Evolutionary conservation across 2,888 invertebrate species (phyloP).

Genomic region (Neocrepidodera transversa): DNA sequence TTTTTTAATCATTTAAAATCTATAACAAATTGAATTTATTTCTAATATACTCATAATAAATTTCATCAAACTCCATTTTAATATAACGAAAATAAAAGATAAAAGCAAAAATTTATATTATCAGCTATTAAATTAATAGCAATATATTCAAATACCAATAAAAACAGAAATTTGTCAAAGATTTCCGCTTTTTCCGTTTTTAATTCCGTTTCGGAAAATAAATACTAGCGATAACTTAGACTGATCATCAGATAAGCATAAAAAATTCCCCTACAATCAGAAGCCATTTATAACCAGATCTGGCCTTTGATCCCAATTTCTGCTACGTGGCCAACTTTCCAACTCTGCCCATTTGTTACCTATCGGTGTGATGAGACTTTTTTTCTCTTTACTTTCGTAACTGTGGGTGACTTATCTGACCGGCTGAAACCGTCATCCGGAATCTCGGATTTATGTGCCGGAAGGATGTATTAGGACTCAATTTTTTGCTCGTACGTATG

Average conservation of each 20-base stretch:
- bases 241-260: constrained; percentile 11
- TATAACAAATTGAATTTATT: no score
- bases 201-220: background rate
- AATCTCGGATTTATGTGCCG: constrained; percentile 34
- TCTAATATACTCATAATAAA: no score
- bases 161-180: no score
- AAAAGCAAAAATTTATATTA: no score
- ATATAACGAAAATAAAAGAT: no score
- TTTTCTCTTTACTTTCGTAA: constrained; percentile 21
- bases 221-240: constrained; percentile 1
- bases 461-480: constrained; percentile 17
- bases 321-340: constrained; percentile 29
- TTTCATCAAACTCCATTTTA: no score
- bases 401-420: constrained; percentile 31
- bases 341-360: constrained; percentile 35
- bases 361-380: constrained; percentile 19
- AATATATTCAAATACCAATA: no score
- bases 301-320: constrained; percentile 31
- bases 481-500: constrained; percentile 18
- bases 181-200: no score
- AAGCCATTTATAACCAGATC: constrained; percentile 36
- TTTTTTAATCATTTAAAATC: no score
- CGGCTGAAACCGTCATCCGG: constrained; percentile 31
- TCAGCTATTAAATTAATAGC: no score
- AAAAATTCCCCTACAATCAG: constrained; percentile 32